phyloP scores from a whole-genome alignment of 1,140 invertebrate species.

The Lasioglossum baleicum region DNA sequence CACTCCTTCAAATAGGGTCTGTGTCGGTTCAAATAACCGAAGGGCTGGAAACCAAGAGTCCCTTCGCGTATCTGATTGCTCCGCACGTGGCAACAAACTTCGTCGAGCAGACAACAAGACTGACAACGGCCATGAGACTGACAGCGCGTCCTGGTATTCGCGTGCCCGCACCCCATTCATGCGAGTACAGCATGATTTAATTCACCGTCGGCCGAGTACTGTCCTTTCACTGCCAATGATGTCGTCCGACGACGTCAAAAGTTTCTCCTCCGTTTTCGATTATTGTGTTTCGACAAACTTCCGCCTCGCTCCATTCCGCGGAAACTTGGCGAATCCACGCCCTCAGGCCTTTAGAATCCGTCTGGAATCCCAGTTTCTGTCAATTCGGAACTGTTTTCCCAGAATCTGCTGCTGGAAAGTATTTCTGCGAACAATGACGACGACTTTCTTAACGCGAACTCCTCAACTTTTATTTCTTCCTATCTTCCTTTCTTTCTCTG shows the following conservation, averaged over 20 bases:
- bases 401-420: too few relatives aligned
- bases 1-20: neutral
- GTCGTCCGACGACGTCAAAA: neutral
- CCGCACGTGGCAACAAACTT: neutral
- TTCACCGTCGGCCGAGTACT: neutral
- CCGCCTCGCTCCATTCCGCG: too few relatives aligned
- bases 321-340: too few relatives aligned
- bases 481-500: too few relatives aligned
- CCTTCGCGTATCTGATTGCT: neutral
- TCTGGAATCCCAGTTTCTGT: too few relatives aligned
- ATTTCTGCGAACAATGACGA: too few relatives aligned
- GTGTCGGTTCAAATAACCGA: neutral
- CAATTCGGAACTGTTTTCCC: too few relatives aligned
- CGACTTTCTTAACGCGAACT: too few relatives aligned
- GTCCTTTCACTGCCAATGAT: conserved; percentile 9
- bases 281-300: too few relatives aligned
- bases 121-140: neutral
- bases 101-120: neutral
- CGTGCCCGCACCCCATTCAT: neutral
- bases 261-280: neutral
- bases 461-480: too few relatives aligned
- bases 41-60: too few relatives aligned
- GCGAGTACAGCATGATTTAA: conserved; percentile 1
- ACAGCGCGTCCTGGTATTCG: neutral
- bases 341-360: too few relatives aligned